Evolutionary conservation across 2,888 invertebrate genomes (phyloP).

Genomic region (Microchrysa polita): DNA sequence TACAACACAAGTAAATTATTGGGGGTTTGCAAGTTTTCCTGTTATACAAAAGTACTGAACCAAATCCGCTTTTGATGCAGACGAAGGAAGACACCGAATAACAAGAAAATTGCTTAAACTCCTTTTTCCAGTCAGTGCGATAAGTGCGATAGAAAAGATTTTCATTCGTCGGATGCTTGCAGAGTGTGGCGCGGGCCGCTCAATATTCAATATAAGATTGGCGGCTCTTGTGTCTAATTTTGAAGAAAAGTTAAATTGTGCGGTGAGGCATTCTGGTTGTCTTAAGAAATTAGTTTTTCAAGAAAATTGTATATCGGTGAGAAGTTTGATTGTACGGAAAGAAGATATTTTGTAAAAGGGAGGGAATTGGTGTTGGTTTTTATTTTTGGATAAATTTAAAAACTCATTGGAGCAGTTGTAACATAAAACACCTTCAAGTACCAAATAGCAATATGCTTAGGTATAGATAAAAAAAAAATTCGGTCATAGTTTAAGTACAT

Average conservation of each 20-base stretch:
- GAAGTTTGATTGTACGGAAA: constrained; percentile 40
- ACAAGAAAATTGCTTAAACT: constrained; percentile 39
- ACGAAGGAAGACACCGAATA: constrained; percentile 10
- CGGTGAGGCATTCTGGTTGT: constrained; percentile 53
- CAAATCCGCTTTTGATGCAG: constrained; percentile 46
- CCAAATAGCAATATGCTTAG: no score
- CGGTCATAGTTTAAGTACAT: no score
- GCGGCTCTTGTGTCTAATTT: constrained; percentile 23
- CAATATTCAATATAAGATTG: no score
- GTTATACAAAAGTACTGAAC: constrained; percentile 40
- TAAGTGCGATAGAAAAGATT: constrained; percentile 32
- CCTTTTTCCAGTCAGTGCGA: constrained; percentile 24
- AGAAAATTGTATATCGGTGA: constrained; percentile 46
- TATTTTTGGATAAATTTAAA: no score
- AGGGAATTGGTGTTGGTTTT: no score
- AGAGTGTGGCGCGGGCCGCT: no score
- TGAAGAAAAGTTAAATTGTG: constrained; percentile 54
- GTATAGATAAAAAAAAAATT: no score
- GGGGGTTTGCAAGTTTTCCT: constrained; percentile 30
- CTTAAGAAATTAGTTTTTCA: constrained; percentile 55
- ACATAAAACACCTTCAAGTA: no score
- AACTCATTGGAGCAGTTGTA: no score
- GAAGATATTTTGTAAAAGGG: constrained; percentile 1
- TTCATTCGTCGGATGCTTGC: constrained; percentile 15
- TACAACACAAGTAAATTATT: constrained; percentile 39